phyloP scores from a whole-genome alignment of 2,888 invertebrate genomes.

The Hyposoter dolosus region DNA sequence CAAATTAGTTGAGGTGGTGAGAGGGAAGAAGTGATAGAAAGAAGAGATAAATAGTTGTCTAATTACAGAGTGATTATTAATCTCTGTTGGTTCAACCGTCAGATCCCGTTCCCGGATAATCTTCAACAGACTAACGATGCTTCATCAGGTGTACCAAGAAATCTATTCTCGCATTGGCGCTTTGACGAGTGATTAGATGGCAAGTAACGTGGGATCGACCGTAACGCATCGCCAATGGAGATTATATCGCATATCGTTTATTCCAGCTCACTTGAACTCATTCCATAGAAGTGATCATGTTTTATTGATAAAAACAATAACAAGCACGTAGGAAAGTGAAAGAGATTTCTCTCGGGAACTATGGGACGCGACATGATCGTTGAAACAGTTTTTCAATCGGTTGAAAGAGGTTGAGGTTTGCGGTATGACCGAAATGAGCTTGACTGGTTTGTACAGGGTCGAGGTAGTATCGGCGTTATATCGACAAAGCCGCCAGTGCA shows the following conservation, averaged over 20 bases:
- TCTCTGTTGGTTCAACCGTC: constrained; percentile 20
- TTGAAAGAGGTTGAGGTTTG: constrained; percentile 18
- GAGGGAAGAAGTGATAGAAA: not conserved
- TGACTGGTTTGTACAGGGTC: constrained; percentile 15
- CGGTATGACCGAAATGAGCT: constrained; percentile 26
- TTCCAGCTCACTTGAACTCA: not conserved
- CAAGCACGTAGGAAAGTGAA: constrained; percentile 7
- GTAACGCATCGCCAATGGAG: constrained; percentile 56
- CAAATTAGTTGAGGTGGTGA: not conserved
- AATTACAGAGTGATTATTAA: constrained; percentile 52
- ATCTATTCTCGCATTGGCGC: constrained; percentile 48
- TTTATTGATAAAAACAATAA: not conserved
- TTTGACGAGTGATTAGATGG: constrained; percentile 68
- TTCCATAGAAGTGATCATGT: not conserved
- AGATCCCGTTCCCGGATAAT: constrained; percentile 54
- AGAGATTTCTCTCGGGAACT: constrained; percentile 1
- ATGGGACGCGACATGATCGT: not conserved
- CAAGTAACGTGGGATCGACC: constrained; percentile 62
- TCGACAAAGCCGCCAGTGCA: constrained; percentile 32
- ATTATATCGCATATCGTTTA: not conserved
- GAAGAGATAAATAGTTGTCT: not conserved
- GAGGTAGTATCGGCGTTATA: constrained; percentile 46
- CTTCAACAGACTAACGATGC: constrained; percentile 32
- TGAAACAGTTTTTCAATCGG: constrained; percentile 7
- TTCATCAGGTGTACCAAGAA: constrained; percentile 46